phyloP scores from a whole-genome alignment of 2,113 vertebrate genomes.

The Poeciliopsis retropinna region DNA sequence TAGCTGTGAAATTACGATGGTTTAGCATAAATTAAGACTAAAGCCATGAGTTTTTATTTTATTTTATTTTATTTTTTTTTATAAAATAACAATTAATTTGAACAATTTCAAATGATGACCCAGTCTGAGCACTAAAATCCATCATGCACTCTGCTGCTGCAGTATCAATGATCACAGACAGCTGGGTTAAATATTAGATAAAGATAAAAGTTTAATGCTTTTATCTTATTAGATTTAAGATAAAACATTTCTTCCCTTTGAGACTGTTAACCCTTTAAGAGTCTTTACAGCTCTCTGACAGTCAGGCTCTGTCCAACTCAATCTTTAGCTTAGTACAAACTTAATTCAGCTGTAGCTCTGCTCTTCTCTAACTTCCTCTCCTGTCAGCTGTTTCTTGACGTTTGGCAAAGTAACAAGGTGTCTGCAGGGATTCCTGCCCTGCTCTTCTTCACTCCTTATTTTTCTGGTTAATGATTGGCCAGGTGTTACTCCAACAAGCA shows the following conservation, averaged over 20 bases:
- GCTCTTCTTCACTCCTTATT: constrained; percentile 34
- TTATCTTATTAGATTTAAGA: no score
- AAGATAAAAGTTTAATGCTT: no score
- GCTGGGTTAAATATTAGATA: background rate
- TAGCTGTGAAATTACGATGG: no score
- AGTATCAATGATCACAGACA: background rate
- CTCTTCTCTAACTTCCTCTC: constrained; percentile 21
- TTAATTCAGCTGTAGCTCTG: background rate
- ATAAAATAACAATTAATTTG: background rate
- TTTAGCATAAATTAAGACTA: no score
- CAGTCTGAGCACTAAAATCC: background rate
- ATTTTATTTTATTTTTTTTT: no score
- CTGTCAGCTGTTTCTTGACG: constrained; percentile 18
- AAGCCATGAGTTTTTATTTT: no score
- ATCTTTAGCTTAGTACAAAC: background rate
- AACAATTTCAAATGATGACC: background rate
- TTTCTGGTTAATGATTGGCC: constrained; percentile 46
- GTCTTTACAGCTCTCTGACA: background rate
- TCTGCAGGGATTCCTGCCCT: constrained; percentile 19
- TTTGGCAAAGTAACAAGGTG: constrained; percentile 41
- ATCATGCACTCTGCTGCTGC: background rate
- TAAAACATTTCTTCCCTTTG: background rate
- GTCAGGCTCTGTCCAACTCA: background rate
- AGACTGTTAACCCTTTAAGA: no score
- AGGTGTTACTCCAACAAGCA: constrained; percentile 49